phyloP scores from a whole-genome alignment of 2,797 vertebrate species.

The Channallabes apus region DNA sequence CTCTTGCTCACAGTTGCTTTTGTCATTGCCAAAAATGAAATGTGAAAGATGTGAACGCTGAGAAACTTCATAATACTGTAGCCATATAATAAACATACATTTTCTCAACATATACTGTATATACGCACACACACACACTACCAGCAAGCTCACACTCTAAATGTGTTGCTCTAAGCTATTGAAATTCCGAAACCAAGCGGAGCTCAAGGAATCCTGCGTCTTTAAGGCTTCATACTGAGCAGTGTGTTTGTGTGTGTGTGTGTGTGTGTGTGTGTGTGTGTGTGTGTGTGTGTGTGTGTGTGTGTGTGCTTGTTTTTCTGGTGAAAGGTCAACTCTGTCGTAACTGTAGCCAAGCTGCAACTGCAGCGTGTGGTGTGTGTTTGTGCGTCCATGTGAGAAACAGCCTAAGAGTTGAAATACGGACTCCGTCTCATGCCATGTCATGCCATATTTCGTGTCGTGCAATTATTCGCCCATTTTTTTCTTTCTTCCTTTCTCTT shows the following conservation, averaged over 20 bases:
- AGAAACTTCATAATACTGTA: background rate
- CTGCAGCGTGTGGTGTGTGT: background rate
- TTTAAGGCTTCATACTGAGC: background rate
- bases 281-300: conserved; percentile 23
- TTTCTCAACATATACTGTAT: background rate
- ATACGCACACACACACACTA: background rate
- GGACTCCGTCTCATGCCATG: background rate
- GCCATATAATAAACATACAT: background rate
- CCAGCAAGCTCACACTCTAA: background rate
- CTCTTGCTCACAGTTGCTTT: background rate
- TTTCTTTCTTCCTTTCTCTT: background rate
- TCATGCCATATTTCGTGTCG: background rate
- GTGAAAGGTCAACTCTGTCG: conserved; percentile 37
- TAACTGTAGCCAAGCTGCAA: background rate
- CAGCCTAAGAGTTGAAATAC: conserved; percentile 1
- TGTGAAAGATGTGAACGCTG: too few species aligned
- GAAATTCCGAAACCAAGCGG: background rate
- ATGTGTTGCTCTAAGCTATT: background rate
- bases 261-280: too few species aligned
- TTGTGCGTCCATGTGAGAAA: background rate
- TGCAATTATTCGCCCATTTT: background rate
- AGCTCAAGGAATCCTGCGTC: conserved; percentile 13
- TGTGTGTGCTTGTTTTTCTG: conserved; percentile 12
- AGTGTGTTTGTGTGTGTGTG: too few species aligned
- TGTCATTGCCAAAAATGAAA: background rate